These are phyloP conservation scores for Colius striatus DNA, from an alignment of 2,113 vertebrate species.

Conservation along the genomic window DNA sequence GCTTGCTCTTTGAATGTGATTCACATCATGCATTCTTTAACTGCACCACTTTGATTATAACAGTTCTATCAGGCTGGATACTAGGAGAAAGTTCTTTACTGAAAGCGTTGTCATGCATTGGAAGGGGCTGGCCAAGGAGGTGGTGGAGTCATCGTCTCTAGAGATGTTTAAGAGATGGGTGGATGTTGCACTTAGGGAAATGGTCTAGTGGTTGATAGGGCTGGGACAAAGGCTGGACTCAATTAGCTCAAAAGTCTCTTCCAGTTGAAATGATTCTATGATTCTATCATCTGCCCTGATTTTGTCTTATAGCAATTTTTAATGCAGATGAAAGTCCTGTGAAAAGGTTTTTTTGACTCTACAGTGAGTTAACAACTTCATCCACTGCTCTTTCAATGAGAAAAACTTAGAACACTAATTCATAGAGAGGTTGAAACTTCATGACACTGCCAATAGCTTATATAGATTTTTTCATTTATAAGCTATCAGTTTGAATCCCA, in stretches of 20 bases:
- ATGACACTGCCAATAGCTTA: not conserved
- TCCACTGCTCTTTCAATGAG: not conserved
- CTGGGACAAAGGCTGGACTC: no score
- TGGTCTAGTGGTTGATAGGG: no score
- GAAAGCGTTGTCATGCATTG: no score
- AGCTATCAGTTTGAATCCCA: not conserved
- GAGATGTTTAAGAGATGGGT: no score
- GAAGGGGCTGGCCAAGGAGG: no score
- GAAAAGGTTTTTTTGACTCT: constrained; percentile 10
- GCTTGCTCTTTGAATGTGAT: not conserved
- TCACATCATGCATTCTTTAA: not conserved
- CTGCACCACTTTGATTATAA: not conserved
- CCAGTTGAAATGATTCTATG: no score
- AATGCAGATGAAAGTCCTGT: not conserved
- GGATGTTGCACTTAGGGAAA: no score
- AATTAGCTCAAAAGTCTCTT: no score
- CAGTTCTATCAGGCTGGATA: not conserved
- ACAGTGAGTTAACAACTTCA: not conserved
- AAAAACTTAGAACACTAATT: not conserved
- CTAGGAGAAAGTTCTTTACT: no score
- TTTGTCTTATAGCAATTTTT: not conserved
- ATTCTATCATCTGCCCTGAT: not conserved
- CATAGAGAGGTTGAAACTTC: not conserved
- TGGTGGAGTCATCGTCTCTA: no score
- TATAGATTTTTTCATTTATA: not conserved